Evolutionary conservation across 2,888 invertebrate species (phyloP), one percentile per base, ranked within the genome.

Genomic region (Epinotia bilunana): DNA sequence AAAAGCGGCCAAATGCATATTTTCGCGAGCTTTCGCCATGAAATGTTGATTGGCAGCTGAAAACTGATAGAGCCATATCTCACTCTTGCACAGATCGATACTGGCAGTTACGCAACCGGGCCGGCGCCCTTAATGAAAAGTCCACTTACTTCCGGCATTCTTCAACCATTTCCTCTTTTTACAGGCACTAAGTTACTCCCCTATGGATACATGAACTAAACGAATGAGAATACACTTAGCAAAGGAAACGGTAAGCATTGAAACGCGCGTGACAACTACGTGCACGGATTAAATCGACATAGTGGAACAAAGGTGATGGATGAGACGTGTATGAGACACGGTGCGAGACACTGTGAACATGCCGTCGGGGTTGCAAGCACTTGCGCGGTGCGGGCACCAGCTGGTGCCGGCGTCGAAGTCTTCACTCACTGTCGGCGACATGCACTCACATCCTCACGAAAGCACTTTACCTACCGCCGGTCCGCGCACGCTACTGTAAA

Each of bases 21-120:
- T 69, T 60, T 60, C 28, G 12, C 46, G 9, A 60, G 46, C 43
- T 43, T 9, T 11, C n/a, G 57, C 43, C 28, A 46, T 16, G 9
- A n/a, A 76, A 80, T 83, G 77, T 80, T 80, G 80, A 80, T 82
- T 82, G 82, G 82, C 83, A 87, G 84, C 84, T 84, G 84, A 85
- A 84, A 86, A 84, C 86, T 85, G 82, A 74, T 70, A 83, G 82
- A 84, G 83, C 84, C 83, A 86, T 88, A 87, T 89, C 87, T 86
- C 88, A 83, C 85, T 84, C 88, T 84, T 86, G 88, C 89, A 87
- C 88, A 87, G 92, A 94, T 94, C 94, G 88, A 94, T 94, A 93
- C 89, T 85, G 81, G 78, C 83, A 87, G 93, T 94, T 94, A 94
- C 93, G 94, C 93, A 94, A 94, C 89, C 85, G 86, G 84, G 84